phyloP scores from a whole-genome alignment of 2,888 invertebrate species.

The Odontomyia ornata region DNA sequence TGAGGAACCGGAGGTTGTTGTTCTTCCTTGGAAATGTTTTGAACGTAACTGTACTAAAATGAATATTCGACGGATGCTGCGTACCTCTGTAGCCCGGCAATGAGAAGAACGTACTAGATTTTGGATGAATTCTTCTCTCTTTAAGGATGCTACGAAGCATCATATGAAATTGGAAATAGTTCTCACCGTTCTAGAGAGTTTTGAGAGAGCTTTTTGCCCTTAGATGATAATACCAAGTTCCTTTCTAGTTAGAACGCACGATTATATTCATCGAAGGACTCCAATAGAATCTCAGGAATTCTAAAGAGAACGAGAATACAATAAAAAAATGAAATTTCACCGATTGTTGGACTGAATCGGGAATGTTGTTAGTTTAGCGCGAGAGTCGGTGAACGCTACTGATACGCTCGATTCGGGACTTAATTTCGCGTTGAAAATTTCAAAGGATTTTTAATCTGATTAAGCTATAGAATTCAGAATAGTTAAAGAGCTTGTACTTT shows the following conservation, averaged over 20 bases:
- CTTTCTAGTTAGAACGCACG: conserved; percentile 25
- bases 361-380: conserved; percentile 49
- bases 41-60: conserved; percentile 9
- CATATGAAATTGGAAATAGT: background rate
- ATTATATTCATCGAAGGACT: conserved; percentile 38
- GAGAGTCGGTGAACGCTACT: conserved; percentile 50
- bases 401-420: conserved; percentile 35
- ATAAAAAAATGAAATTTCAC: conserved; percentile 42
- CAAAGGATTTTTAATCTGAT: background rate
- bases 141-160: background rate
- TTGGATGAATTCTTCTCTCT: background rate
- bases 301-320: conserved; percentile 43
- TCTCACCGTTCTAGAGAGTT: background rate
- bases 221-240: conserved; percentile 9
- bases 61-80: too few species aligned
- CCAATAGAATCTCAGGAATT: conserved; percentile 35
- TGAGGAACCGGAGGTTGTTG: conserved; percentile 9
- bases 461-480: too few species aligned
- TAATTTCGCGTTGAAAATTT: conserved; percentile 1
- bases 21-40: background rate
- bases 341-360: conserved; percentile 43
- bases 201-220: conserved; percentile 1
- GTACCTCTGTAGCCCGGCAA: too few species aligned
- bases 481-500: too few species aligned
- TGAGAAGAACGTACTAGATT: conserved; percentile 17